phyloP scores from a whole-genome alignment of 2,797 vertebrate genomes.

The Sphenodon punctatus region DNA sequence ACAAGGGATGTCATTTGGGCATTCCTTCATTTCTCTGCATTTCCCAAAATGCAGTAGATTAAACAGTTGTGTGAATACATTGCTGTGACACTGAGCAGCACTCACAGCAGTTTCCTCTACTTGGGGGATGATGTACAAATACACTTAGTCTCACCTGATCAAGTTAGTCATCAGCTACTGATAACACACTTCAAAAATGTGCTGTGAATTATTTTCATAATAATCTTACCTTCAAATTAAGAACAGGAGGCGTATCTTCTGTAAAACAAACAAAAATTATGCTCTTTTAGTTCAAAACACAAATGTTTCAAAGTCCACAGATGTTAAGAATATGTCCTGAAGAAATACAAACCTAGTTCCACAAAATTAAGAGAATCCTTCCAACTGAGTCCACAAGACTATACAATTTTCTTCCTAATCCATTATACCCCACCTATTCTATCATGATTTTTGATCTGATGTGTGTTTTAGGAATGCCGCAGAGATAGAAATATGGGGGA shows the following conservation, averaged over 20 bases:
- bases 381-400: not conserved
- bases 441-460: not conserved
- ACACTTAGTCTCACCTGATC: not conserved
- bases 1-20: too few species aligned
- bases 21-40: too few species aligned
- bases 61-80: too few species aligned
- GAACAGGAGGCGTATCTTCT: conserved; percentile 47
- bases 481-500: not conserved
- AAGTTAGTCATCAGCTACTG: not conserved
- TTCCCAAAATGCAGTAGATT: too few species aligned
- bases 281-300: not conserved
- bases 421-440: not conserved
- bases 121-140: too few species aligned
- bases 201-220: not conserved
- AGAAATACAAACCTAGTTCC: not conserved
- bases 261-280: conserved; percentile 39
- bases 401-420: not conserved
- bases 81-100: too few species aligned
- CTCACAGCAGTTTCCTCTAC: too few species aligned
- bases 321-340: fast-evolving
- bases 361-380: not conserved
- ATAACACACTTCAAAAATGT: not conserved
- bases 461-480: not conserved
- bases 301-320: not conserved
- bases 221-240: conserved; percentile 71